phyloP scores from a whole-genome alignment of 2,888 invertebrate species.

The Agrochola circellaris region DNA sequence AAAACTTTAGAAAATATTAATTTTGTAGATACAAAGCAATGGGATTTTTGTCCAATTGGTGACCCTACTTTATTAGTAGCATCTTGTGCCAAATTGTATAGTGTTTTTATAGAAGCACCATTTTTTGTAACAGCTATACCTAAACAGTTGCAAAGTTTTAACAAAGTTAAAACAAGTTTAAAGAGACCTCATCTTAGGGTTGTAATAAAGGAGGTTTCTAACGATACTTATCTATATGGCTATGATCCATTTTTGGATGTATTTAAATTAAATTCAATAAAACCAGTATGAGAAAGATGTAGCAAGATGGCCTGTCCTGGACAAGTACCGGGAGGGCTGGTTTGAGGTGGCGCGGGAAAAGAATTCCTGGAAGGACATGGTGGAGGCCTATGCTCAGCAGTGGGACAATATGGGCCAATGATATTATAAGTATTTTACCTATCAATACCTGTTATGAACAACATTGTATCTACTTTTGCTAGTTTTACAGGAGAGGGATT shows the following conservation, averaged over 20 bases:
- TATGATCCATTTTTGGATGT: slow-evolving; percentile 79
- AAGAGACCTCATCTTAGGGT: slow-evolving; percentile 73
- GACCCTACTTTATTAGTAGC: slow-evolving; percentile 75
- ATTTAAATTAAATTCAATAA: slow-evolving; percentile 78
- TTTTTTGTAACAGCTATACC: slow-evolving; percentile 66
- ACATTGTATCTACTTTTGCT: too few relatives aligned
- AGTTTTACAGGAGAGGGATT: too few relatives aligned
- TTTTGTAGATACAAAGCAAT: slow-evolving; percentile 69
- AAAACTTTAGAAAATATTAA: slow-evolving; percentile 80
- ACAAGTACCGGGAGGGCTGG: neutral
- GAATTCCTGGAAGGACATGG: neutral
- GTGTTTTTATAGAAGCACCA: slow-evolving; percentile 73
- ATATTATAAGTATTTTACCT: neutral
- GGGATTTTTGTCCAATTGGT: slow-evolving; percentile 66
- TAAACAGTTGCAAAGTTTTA: slow-evolving; percentile 71
- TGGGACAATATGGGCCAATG: neutral
- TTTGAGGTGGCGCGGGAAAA: neutral
- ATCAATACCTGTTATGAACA: too few relatives aligned
- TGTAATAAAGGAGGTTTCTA: slow-evolving; percentile 61
- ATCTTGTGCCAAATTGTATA: slow-evolving; percentile 79
- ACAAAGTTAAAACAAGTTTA: slow-evolving; percentile 71
- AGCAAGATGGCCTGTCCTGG: neutral
- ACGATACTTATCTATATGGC: slow-evolving; percentile 61
- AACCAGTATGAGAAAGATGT: slow-evolving; percentile 58
- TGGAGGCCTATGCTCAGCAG: neutral